Percentiles rank a stretch among this genome's conserved stretches.
Evolutionary conservation across 1,140 invertebrate genomes (phyloP).

Genomic region (Lamellibrachia luymesi): DNA sequence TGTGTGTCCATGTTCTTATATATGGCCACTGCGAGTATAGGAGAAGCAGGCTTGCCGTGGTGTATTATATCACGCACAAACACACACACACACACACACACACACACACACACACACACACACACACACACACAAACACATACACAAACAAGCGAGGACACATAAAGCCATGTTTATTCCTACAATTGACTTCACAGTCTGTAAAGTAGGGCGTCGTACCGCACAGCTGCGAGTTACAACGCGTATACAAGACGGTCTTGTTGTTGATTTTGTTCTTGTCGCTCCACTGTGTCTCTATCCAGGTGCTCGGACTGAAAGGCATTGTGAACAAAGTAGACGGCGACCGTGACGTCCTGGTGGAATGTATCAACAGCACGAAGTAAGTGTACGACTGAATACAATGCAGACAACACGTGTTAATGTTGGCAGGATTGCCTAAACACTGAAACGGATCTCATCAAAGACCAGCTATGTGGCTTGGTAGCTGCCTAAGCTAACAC

Average conservation of each 20-base stretch:
- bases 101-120: too few species aligned
- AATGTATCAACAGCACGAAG: conserved; percentile 11
- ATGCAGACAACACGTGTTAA: background rate
- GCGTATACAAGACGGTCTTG: background rate
- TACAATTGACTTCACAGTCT: background rate
- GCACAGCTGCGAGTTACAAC: background rate
- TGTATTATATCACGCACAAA: background rate
- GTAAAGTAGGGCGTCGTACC: background rate
- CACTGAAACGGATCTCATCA: too few species aligned
- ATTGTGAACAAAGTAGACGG: conserved; percentile 14
- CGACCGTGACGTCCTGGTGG: conserved; percentile 5
- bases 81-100: background rate
- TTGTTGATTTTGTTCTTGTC: background rate
- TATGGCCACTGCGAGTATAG: too few species aligned
- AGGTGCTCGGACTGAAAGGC: conserved; percentile 4
- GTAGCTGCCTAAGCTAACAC: too few species aligned
- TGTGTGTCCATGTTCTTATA: too few species aligned
- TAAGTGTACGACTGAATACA: background rate
- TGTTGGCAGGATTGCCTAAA: too few species aligned
- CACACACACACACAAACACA: background rate
- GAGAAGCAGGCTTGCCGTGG: too few species aligned
- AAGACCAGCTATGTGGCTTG: too few species aligned
- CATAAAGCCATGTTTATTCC: background rate
- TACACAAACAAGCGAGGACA: background rate
- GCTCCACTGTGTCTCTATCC: background rate